These are phyloP conservation scores for Trissonchulus sp. DNA, from an alignment of 2,888 invertebrate species.

Conservation along the genomic window DNA sequence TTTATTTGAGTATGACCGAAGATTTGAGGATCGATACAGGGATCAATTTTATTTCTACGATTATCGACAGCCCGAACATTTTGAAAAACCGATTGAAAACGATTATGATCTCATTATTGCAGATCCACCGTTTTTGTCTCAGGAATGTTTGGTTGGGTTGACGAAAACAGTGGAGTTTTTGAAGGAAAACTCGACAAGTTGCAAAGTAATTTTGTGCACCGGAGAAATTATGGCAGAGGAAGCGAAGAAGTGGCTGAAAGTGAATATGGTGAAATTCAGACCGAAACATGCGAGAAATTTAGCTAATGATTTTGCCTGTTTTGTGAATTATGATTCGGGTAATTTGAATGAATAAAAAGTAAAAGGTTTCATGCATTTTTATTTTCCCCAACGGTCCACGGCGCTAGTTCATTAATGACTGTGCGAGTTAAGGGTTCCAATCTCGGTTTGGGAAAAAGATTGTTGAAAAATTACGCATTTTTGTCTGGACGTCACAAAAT, in stretches of 20 bases:
- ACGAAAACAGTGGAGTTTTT: slow-evolving; percentile 70
- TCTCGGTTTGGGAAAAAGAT: no score
- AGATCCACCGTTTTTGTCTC: slow-evolving; percentile 89
- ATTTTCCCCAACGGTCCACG: no score
- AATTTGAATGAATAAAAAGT: no score
- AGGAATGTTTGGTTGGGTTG: slow-evolving; percentile 80
- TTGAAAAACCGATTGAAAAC: slow-evolving; percentile 61
- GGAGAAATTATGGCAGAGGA: slow-evolving; percentile 70
- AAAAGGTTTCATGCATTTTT: no score
- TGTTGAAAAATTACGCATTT: no score
- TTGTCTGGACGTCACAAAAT: no score
- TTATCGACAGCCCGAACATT: slow-evolving; percentile 69
- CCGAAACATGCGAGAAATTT: slow-evolving; percentile 81
- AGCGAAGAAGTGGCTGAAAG: slow-evolving; percentile 62
- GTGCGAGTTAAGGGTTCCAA: no score
- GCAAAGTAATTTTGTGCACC: slow-evolving; percentile 77
- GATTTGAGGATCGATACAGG: slow-evolving; percentile 69
- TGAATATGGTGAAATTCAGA: slow-evolving; percentile 64
- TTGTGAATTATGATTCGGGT: slow-evolving; percentile 77
- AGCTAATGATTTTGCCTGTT: slow-evolving; percentile 86
- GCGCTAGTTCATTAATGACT: no score
- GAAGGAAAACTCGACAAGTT: slow-evolving; percentile 56
- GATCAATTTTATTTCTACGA: slow-evolving; percentile 77
- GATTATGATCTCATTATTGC: slow-evolving; percentile 73
- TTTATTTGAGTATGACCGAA: slow-evolving; percentile 71